Percentiles rank a stretch among this genome's conserved stretches.
Conservation (phyloP, 2,113 vertebrate species). For the Chaenogobius annularis region DNA sequence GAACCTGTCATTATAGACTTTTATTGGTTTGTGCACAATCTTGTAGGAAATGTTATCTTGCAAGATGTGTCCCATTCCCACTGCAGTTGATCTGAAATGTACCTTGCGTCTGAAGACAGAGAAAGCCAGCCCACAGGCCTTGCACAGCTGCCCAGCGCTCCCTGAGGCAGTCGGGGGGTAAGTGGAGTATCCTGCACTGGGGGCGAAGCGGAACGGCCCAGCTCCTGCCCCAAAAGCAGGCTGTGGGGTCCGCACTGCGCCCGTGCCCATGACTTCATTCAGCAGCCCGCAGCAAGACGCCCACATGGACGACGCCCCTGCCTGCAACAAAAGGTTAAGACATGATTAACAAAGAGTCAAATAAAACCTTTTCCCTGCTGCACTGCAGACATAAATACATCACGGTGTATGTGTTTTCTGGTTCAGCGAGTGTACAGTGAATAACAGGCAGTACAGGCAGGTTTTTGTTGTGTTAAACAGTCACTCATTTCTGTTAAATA, state of each 20-base stretch:
- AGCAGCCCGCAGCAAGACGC: slow-evolving; percentile 96
- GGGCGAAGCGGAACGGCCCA: slow-evolving; percentile 90
- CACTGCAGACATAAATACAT: no score
- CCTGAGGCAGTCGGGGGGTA: slow-evolving; percentile 85
- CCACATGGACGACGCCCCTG: slow-evolving; percentile 98
- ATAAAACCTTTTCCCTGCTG: background rate
- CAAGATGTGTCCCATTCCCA: no score
- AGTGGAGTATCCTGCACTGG: slow-evolving; percentile 86
- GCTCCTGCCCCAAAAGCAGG: slow-evolving; percentile 86
- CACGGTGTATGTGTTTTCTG: no score
- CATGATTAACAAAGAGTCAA: background rate
- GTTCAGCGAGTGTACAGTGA: no score
- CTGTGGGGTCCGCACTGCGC: slow-evolving; percentile 91
- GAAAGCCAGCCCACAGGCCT: slow-evolving; percentile 93
- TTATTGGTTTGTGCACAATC: no score
- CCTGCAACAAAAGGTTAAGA: slow-evolving; percentile 69
- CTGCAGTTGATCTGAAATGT: background rate
- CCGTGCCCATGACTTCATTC: slow-evolving; percentile 98
- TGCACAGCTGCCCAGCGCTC: slow-evolving; percentile 85
- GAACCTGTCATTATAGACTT: no score
- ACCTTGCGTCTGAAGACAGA: slow-evolving; percentile 96
- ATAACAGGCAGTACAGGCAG: no score
- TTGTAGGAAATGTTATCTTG: no score
- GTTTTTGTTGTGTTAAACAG: no score
- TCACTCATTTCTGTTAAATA: no score